phyloP scores from a whole-genome alignment of 2,888 invertebrate species.

The Entomobrya proxima region DNA sequence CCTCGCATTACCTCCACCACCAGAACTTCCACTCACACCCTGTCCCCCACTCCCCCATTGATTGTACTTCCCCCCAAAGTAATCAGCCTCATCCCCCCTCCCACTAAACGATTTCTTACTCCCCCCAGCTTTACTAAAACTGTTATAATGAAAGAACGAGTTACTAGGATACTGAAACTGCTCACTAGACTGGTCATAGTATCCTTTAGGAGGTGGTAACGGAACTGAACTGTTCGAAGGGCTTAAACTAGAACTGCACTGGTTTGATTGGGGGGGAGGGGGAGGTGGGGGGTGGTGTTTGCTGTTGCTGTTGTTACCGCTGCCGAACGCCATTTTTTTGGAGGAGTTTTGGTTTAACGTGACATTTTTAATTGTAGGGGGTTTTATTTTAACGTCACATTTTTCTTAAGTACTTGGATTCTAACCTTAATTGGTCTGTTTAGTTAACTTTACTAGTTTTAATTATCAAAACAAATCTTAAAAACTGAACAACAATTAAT shows the following conservation, averaged over 20 bases:
- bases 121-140: too few relatives aligned
- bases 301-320: constrained; percentile 22
- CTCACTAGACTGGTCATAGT: not conserved
- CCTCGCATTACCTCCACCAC: too few relatives aligned
- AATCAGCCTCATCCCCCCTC: not conserved
- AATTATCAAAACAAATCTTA: too few relatives aligned
- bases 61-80: not conserved
- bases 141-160: too few relatives aligned
- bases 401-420: not conserved
- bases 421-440: too few relatives aligned
- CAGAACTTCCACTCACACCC: not conserved
- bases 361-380: not conserved
- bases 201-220: not conserved
- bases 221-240: not conserved
- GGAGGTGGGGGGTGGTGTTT: not conserved
- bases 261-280: not conserved
- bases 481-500: too few relatives aligned
- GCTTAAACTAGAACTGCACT: not conserved
- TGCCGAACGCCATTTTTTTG: constrained; percentile 46
- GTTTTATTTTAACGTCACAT: not conserved
- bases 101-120: too few relatives aligned
- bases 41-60: not conserved
- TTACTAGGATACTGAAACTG: not conserved
- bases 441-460: too few relatives aligned
- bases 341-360: not conserved